Conservation (phyloP, 2,113 vertebrate species). For the Atherinomorus stipes region DNA sequence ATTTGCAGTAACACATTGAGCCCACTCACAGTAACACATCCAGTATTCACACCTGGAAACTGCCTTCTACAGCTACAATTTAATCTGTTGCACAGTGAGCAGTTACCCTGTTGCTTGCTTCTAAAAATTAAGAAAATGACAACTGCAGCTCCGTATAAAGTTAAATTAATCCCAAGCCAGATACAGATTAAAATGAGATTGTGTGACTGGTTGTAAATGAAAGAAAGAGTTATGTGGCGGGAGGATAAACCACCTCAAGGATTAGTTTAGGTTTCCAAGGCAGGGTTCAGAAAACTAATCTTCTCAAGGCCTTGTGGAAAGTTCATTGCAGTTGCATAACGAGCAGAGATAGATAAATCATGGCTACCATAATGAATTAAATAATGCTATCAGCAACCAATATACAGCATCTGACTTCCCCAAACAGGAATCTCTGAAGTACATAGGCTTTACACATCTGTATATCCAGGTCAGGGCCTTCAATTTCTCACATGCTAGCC, state of each 20-base stretch:
- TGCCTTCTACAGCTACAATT: background rate
- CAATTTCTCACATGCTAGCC: background rate
- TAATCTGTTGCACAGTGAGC: background rate
- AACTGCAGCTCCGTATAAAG: constrained; percentile 32
- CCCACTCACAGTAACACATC: background rate
- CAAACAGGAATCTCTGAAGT: background rate
- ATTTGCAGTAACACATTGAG: background rate
- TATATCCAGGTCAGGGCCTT: background rate
- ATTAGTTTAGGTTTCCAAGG: constrained; percentile 52
- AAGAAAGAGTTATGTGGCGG: constrained; percentile 9
- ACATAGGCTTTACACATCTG: constrained; percentile 1
- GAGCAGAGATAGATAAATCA: background rate
- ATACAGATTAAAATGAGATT: constrained; percentile 53
- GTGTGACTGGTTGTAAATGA: constrained; percentile 26
- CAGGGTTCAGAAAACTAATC: constrained; percentile 32
- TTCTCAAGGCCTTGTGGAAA: constrained; percentile 22
- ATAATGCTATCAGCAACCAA: background rate
- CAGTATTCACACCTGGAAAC: constrained; percentile 1
- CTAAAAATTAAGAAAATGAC: constrained; percentile 56
- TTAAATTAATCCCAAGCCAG: constrained; percentile 48
- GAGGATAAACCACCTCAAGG: constrained; percentile 36
- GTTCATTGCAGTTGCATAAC: constrained; percentile 27
- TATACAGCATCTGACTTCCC: background rate
- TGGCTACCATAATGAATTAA: background rate
- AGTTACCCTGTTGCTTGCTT: background rate